A percentile compares a stretch with the other conserved stretches of the same genome.
phyloP scores from a whole-genome alignment of 2,797 vertebrate species.

The Pseudochaenichthys georgianus region DNA sequence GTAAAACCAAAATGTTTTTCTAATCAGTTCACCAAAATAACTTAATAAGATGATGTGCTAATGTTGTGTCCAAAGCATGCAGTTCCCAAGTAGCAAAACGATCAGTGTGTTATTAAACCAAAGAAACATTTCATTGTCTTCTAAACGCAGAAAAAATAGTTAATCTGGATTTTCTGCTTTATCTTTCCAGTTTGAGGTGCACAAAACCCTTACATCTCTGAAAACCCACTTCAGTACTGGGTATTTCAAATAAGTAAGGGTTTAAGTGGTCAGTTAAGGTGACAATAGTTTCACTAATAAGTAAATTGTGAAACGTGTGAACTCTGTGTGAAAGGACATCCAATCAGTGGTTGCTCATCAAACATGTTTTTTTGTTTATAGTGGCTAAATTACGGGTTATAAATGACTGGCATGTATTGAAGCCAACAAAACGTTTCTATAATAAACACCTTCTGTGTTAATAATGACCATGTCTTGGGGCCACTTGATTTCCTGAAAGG shows the following conservation, averaged over 20 bases:
- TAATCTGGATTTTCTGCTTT: background rate
- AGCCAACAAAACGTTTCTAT: conserved; percentile 14
- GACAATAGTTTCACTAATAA: conserved; percentile 21
- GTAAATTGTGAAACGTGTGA: background rate
- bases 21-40: background rate
- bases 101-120: background rate
- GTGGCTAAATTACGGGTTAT: conserved; percentile 10
- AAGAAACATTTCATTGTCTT: conserved; percentile 1
- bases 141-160: background rate
- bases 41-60: background rate
- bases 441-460: conserved; percentile 27
- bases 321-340: conserved; percentile 1
- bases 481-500: conserved; percentile 32
- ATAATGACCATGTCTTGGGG: conserved; percentile 14
- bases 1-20: background rate
- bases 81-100: no score
- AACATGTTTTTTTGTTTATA: background rate
- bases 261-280: conserved; percentile 9
- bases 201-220: background rate
- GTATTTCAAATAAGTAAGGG: conserved; percentile 18
- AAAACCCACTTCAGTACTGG: background rate
- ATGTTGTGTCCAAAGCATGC: background rate
- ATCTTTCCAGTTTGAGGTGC: background rate
- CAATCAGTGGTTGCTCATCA: conserved; percentile 22
- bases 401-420: conserved; percentile 15